Evolutionary conservation across 1,140 invertebrate genomes (phyloP).

Genomic region (Vanessa atalanta): DNA sequence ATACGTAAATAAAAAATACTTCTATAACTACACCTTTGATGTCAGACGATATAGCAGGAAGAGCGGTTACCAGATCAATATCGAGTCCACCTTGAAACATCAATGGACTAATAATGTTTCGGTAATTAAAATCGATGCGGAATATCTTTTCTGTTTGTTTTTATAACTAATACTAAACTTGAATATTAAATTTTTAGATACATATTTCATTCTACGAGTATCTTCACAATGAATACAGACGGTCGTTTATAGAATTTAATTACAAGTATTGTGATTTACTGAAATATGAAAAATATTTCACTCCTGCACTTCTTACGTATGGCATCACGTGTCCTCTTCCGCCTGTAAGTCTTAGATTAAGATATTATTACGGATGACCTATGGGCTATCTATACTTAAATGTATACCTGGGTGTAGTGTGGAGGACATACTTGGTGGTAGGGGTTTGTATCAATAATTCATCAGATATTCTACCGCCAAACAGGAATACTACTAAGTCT

Average conservation of each 20-base stretch:
- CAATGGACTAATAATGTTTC: conserved; percentile 50
- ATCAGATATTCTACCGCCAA: too few relatives aligned
- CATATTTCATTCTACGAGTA: conserved; percentile 43
- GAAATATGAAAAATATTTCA: conserved; percentile 27
- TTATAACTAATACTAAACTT: neutral
- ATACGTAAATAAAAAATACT: conserved; percentile 41
- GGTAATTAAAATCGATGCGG: conserved; percentile 24
- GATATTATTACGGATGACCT: neutral
- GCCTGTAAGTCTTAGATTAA: conserved; percentile 35
- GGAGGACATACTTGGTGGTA: too few relatives aligned
- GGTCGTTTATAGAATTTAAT: conserved; percentile 46
- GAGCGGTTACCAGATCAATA: conserved; percentile 41
- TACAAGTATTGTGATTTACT: conserved; percentile 48
- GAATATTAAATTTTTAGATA: conserved; percentile 36
- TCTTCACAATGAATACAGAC: conserved; percentile 51
- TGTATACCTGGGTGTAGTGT: too few relatives aligned
- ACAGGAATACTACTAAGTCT: too few relatives aligned
- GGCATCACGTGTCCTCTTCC: conserved; percentile 45
- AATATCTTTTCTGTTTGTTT: too few relatives aligned
- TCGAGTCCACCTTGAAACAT: conserved; percentile 17
- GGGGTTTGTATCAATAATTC: too few relatives aligned
- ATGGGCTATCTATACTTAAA: too few relatives aligned
- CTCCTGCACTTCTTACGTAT: neutral
- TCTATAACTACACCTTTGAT: conserved; percentile 26
- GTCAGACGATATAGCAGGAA: conserved; percentile 40